Evolutionary conservation across 35 echinoderm and acorn worm genomes (phyloP).

Genomic region (Nesometra sesokonis): DNA sequence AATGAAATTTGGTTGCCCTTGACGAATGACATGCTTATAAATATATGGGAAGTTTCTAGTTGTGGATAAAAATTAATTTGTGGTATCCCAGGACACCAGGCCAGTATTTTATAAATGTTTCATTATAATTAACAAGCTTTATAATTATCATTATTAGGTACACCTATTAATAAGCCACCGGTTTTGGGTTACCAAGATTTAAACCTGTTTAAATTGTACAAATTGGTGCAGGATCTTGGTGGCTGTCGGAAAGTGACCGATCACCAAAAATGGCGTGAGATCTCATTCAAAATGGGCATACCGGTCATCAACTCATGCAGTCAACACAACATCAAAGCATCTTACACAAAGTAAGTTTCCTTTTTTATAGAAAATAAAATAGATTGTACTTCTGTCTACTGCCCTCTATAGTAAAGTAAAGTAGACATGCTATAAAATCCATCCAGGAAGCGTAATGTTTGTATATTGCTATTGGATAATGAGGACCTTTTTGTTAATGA

Average conservation of each 20-base stretch:
- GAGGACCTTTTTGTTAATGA: too few relatives aligned
- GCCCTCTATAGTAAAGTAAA: too few relatives aligned
- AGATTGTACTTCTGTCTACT: too few relatives aligned
- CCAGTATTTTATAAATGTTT: too few relatives aligned
- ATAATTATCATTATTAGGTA: conserved; percentile 39
- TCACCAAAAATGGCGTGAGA: conserved; percentile 82
- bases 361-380: too few relatives aligned
- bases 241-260: conserved; percentile 91
- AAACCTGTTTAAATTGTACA: conserved; percentile 96
- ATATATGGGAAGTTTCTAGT: too few relatives aligned
- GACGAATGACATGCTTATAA: too few relatives aligned
- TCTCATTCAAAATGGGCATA: conserved; percentile 92
- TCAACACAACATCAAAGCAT: conserved; percentile 91
- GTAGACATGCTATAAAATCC: not conserved
- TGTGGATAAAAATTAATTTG: too few relatives aligned
- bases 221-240: conserved; percentile 82
- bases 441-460: not conserved
- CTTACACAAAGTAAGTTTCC: conserved; percentile 86
- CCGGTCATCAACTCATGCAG: conserved; percentile 52
- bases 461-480: too few relatives aligned
- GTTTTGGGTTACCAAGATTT: conserved; percentile 88
- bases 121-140: too few relatives aligned
- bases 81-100: too few relatives aligned
- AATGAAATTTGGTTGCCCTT: too few relatives aligned
- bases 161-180: conserved; percentile 95